Evolutionary conservation across 1,140 invertebrate species (phyloP).

Genomic region (Phthorimaea operculella): DNA sequence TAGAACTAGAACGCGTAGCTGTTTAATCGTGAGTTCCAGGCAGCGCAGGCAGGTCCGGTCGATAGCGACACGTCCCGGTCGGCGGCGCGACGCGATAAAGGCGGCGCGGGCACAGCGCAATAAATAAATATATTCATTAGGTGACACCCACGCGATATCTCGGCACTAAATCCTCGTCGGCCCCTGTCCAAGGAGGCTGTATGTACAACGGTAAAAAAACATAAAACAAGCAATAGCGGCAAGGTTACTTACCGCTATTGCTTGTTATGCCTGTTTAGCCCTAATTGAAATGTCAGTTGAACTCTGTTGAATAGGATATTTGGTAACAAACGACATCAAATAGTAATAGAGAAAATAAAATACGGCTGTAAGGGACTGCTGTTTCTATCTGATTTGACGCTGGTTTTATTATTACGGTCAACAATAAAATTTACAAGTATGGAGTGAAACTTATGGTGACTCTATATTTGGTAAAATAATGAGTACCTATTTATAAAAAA

Average conservation of each 20-base stretch:
- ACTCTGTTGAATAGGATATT: too few relatives aligned
- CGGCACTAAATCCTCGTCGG: conserved; percentile 60
- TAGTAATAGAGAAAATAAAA: too few relatives aligned
- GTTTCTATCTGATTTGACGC: too few relatives aligned
- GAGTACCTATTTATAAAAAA: too few relatives aligned
- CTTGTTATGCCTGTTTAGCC: neutral
- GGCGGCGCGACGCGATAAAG: conserved; percentile 54
- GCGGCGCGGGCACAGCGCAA: conserved; percentile 37
- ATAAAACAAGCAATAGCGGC: neutral
- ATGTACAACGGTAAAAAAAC: conserved; percentile 7
- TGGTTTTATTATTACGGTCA: too few relatives aligned
- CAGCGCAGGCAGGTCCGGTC: conserved; percentile 10
- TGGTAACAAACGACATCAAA: too few relatives aligned
- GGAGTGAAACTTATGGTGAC: too few relatives aligned
- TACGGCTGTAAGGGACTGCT: too few relatives aligned
- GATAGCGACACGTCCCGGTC: conserved; percentile 42
- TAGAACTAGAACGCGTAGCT: neutral
- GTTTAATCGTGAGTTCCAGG: conserved; percentile 19
- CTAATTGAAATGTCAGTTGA: conserved; percentile 5
- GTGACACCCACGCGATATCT: conserved; percentile 60
- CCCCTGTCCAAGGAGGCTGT: conserved; percentile 32
- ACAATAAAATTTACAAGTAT: too few relatives aligned
- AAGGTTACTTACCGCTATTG: too few relatives aligned
- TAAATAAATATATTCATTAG: conserved; percentile 68
- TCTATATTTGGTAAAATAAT: too few relatives aligned